Evolutionary conservation across 2,888 invertebrate species (phyloP).

Genomic region (Phasia obesa): DNA sequence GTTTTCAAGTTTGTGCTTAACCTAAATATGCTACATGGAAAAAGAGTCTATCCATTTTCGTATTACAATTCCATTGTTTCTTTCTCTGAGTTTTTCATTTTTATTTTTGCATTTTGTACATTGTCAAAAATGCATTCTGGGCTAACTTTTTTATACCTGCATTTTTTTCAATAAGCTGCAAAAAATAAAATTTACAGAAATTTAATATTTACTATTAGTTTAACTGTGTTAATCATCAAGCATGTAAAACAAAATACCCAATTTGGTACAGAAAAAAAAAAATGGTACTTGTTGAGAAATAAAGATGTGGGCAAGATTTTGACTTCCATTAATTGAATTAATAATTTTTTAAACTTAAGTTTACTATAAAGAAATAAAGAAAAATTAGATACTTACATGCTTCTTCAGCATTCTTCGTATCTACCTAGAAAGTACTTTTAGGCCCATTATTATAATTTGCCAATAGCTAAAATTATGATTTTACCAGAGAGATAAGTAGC

Average conservation of each 20-base stretch:
- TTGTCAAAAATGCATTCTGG: conserved; percentile 24
- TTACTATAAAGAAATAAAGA: too few species aligned
- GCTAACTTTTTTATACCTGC: conserved; percentile 29
- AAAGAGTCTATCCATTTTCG: conserved; percentile 1
- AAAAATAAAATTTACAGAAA: conserved; percentile 4
- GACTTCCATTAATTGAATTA: too few species aligned
- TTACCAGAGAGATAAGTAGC: too few species aligned
- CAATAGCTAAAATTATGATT: too few species aligned
- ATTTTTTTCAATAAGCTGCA: conserved; percentile 46
- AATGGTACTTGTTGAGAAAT: too few species aligned
- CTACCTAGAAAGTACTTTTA: too few species aligned
- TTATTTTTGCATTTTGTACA: too few species aligned
- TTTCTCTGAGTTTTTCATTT: conserved; percentile 21
- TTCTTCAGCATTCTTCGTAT: too few species aligned
- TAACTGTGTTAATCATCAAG: not conserved
- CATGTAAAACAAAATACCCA: conserved; percentile 11
- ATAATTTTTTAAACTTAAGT: too few species aligned
- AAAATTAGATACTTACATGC: too few species aligned
- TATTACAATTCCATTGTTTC: conserved; percentile 39
- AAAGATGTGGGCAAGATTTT: too few species aligned
- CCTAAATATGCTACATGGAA: conserved; percentile 17
- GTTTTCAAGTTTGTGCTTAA: conserved; percentile 8
- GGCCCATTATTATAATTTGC: too few species aligned
- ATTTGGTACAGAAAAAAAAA: not conserved
- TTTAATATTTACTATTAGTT: not conserved